Percentiles rank a stretch among this genome's conserved stretches.
Evolutionary conservation across 2,113 vertebrate species (phyloP).

Genomic region (Opisthocomus hoazin): DNA sequence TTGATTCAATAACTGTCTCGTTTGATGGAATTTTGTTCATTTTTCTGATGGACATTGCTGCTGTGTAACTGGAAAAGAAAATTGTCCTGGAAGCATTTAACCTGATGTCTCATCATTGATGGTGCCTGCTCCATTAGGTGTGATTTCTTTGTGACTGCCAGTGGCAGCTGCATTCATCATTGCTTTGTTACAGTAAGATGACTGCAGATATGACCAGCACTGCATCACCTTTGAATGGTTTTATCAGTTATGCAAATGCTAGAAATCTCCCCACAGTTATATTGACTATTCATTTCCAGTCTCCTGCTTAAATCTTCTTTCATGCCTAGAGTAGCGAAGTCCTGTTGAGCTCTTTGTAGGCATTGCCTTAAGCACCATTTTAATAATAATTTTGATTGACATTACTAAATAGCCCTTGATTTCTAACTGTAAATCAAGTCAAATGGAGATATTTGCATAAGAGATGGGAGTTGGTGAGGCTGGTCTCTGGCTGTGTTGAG

Average conservation of each 20-base stretch:
- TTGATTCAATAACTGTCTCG: background rate
- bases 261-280: background rate
- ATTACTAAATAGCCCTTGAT: background rate
- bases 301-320: background rate
- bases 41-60: background rate
- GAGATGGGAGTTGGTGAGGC: background rate
- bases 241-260: background rate
- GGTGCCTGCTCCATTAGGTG: background rate
- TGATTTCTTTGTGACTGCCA: background rate
- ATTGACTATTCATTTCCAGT: background rate
- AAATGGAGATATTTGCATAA: background rate
- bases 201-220: background rate
- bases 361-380: background rate
- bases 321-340: background rate
- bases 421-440: background rate
- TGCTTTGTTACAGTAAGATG: background rate
- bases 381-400: background rate
- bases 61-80: background rate
- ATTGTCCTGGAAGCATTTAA: background rate
- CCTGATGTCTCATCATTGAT: background rate
- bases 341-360: background rate
- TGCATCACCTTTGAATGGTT: background rate
- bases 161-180: background rate
- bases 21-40: background rate
- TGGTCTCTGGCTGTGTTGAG: background rate